A percentile compares a stretch with the other conserved stretches of the same genome.
Conservation (phyloP, 2,888 invertebrate species). For the Drosophila buzzatii region DNA sequence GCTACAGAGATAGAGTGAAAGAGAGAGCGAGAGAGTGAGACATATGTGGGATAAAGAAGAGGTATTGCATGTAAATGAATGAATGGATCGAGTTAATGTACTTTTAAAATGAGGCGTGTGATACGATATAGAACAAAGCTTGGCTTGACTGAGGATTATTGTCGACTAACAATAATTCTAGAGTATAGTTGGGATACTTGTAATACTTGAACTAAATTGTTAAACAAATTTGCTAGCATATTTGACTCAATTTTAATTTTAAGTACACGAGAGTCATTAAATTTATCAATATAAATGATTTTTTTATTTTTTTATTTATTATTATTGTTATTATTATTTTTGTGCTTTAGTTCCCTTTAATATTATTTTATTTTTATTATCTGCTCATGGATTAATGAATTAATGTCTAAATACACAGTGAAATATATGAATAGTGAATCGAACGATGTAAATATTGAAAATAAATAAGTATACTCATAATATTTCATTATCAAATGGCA, state of each 20-base stretch:
- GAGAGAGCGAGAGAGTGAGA: neutral
- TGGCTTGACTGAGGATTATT: neutral
- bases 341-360: too few relatives aligned
- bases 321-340: too few relatives aligned
- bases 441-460: neutral
- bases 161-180: neutral
- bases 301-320: too few relatives aligned
- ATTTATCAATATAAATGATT: too few relatives aligned
- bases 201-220: too few relatives aligned
- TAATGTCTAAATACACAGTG: too few relatives aligned
- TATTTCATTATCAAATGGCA: neutral
- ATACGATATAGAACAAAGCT: neutral
- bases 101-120: neutral
- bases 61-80: constrained; percentile 25
- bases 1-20: neutral
- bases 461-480: neutral
- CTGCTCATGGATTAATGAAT: too few relatives aligned
- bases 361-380: too few relatives aligned
- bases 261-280: neutral
- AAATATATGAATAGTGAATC: neutral
- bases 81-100: constrained; percentile 26
- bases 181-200: neutral
- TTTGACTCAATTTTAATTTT: neutral
- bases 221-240: too few relatives aligned
- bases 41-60: neutral